These are phyloP conservation scores for Genyomyrus donnyi DNA, from an alignment of 2,113 vertebrate species.

Conservation along the genomic window DNA sequence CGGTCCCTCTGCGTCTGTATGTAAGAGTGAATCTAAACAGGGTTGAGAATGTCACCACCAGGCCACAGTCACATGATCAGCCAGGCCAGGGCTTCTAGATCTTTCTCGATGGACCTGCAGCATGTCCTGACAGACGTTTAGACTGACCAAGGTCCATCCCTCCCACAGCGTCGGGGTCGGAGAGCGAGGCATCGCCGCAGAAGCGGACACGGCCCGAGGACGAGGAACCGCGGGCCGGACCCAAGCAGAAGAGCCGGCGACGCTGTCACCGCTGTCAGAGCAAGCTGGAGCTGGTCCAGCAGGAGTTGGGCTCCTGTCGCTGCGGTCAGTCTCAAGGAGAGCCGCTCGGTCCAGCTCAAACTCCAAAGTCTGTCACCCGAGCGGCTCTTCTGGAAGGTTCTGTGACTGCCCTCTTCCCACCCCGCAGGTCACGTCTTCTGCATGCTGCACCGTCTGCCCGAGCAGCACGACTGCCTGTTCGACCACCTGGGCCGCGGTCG, in stretches of 20 bases:
- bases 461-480: slow-evolving; percentile 93
- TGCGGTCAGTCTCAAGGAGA: slow-evolving; percentile 69
- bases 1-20: not conserved
- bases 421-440: slow-evolving; percentile 88
- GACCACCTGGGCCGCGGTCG: slow-evolving; percentile 95
- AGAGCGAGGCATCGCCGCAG: slow-evolving; percentile 81
- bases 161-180: slow-evolving; percentile 79
- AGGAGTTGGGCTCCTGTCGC: slow-evolving; percentile 94
- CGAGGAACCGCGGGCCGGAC: slow-evolving; percentile 64
- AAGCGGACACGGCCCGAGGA: slow-evolving; percentile 79
- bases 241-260: slow-evolving; percentile 91
- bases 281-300: slow-evolving; percentile 97
- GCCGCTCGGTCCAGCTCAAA: not conserved
- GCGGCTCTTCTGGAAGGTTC: slow-evolving; percentile 7
- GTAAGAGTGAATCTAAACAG: not conserved
- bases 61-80: not conserved
- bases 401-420: not conserved
- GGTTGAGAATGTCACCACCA: not conserved
- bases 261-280: slow-evolving; percentile 97
- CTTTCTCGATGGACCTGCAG: not conserved
- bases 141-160: not conserved
- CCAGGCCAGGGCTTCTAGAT: not conserved
- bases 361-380: slow-evolving; percentile 39
- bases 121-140: not conserved
- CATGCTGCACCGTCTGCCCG: slow-evolving; percentile 93